These are phyloP conservation scores for Babylonia areolata DNA, from an alignment of 1,140 invertebrate species.

Conservation along the genomic window DNA sequence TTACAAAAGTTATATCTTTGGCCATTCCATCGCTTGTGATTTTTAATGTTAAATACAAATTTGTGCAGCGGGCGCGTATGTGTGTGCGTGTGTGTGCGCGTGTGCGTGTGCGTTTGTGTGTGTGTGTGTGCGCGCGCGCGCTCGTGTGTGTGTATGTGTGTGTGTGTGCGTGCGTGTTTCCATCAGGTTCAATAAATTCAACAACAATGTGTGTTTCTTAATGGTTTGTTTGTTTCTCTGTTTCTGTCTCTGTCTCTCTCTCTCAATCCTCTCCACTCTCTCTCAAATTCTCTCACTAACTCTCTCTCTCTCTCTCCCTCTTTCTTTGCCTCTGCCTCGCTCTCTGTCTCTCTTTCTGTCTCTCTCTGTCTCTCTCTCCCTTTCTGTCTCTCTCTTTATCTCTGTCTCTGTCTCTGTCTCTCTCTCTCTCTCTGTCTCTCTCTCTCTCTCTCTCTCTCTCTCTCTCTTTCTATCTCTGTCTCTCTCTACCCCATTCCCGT, in stretches of 20 bases:
- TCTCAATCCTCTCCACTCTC: neutral
- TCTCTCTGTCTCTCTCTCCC: neutral
- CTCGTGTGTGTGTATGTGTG: neutral
- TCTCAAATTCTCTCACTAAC: neutral
- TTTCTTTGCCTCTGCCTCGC: neutral
- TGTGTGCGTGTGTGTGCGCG: neutral
- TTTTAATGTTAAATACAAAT: too few relatives aligned
- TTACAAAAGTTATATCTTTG: too few relatives aligned
- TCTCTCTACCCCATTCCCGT: neutral
- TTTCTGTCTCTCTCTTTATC: neutral
- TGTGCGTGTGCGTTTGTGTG: neutral
- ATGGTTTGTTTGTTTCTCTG: too few relatives aligned
- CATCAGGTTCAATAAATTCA: too few relatives aligned
- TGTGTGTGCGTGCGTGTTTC: neutral
- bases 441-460: neutral
- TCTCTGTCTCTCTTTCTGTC: neutral
- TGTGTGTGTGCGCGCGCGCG: neutral
- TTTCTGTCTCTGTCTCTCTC: too few relatives aligned
- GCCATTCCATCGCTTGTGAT: too few relatives aligned
- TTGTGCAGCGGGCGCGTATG: too few relatives aligned
- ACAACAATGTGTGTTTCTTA: too few relatives aligned
- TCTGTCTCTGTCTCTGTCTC: neutral
- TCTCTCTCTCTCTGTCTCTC: too few relatives aligned
- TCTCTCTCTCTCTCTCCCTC: neutral
- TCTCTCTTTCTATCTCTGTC: neutral